Evolutionary conservation across 64 coral and sea anemone genomes (phyloP).

Genomic region (Stylophora pistillata): DNA sequence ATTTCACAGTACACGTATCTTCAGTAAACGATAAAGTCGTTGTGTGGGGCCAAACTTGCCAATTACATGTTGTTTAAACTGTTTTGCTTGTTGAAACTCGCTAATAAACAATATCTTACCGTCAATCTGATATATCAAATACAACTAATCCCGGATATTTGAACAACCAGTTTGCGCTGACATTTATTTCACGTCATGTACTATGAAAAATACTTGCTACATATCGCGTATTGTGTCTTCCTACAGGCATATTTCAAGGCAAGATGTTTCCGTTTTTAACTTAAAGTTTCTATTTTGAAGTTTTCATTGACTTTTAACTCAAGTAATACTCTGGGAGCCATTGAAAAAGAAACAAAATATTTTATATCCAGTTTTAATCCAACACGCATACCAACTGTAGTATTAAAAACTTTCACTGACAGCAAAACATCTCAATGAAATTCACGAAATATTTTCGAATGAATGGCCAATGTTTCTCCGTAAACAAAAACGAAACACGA

Average conservation of each 20-base stretch:
- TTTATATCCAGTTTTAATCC: neutral
- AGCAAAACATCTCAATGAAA: neutral
- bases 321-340: neutral
- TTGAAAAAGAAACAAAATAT: neutral
- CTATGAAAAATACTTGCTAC: constrained; percentile 29
- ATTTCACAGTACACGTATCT: neutral
- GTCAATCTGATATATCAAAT: neutral
- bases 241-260: too few relatives aligned
- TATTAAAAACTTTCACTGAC: neutral
- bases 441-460: neutral
- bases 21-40: neutral
- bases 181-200: neutral
- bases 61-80: constrained; percentile 37
- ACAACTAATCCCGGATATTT: constrained; percentile 33
- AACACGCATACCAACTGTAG: neutral
- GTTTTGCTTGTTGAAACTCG: constrained; percentile 27
- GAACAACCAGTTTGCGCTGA: neutral
- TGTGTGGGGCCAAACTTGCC: constrained; percentile 31
- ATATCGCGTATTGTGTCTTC: too few relatives aligned
- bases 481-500: neutral
- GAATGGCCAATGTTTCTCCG: neutral
- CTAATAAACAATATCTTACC: constrained; percentile 46
- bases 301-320: neutral
- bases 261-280: too few relatives aligned
- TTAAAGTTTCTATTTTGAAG: neutral